Evolutionary conservation across 92 coral and sea anemone genomes (phyloP), one percentile per base, ranked within the genome.

Genomic region (Epizoanthus scotinus): DNA sequence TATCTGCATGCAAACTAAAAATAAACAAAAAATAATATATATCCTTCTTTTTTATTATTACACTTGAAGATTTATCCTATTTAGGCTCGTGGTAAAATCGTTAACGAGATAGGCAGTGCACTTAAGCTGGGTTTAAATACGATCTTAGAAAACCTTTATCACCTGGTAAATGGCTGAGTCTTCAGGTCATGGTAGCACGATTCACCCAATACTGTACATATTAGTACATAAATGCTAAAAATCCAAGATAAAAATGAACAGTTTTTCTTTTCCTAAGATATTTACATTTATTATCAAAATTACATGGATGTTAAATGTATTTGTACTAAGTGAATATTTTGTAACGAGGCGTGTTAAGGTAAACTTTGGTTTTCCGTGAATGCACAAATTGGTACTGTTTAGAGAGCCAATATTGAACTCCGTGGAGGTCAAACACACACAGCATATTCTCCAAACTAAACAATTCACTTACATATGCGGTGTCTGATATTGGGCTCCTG

Each of bases 391-490:
- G 34, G 67, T 59, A 34, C 52, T 75, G 7, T 14, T 36, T 14
- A 13, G 25, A 20, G 3, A 73, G 31, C 81, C 69, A 75, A 75
- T 75, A 75, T 75, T 55, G 17, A 20, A 14, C 81, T 38, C 67
- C 58, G 68, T 59, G 68, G 40, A 20, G 67, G 78, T 73, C 78
- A 54, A 75, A 75, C 56, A 74, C 56, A 74, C 67, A 29, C n/a
- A 5, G 57, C 28, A 53, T 27, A 56, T 14, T 73, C 65, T 12
- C 68, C 81, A 75, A 75, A 57, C 81, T 59, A 59, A 75, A 75
- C 67, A 75, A 20, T 75, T 75, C 44, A 22, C 61, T 75, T 75
- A 75, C 61, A 75, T 75, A 59, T 75, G 67, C 56, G 81, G 81
- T 75, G 1, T 38, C 15, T 2, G 38, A 75, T 75, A 75, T 75